Evolutionary conservation across 2,797 vertebrate genomes (phyloP).

Genomic region (Peromyscus nudipes): DNA sequence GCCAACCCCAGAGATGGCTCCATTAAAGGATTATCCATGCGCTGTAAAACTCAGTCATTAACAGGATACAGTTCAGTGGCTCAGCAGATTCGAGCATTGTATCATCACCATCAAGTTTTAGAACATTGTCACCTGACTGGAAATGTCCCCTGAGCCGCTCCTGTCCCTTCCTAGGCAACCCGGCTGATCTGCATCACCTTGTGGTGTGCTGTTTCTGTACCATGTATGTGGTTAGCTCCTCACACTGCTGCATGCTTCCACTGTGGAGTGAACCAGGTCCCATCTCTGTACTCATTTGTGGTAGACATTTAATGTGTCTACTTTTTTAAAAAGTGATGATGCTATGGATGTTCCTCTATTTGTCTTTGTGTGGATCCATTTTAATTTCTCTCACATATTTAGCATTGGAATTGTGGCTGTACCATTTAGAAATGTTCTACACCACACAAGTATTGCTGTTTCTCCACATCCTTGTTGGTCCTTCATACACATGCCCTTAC

Average conservation of each 20-base stretch:
- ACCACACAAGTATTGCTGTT: not conserved
- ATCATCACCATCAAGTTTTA: not conserved
- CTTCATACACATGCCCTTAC: not conserved
- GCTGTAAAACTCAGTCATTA: not conserved
- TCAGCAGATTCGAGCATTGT: not conserved
- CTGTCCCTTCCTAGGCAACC: not conserved
- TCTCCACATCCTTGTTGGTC: not conserved
- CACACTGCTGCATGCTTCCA: not conserved
- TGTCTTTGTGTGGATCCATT: not conserved
- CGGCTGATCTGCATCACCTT: not conserved
- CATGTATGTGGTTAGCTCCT: not conserved
- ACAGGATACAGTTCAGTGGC: not conserved
- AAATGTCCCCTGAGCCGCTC: not conserved
- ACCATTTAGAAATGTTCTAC: not conserved
- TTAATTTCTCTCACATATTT: constrained; percentile 5
- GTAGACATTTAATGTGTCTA: not conserved
- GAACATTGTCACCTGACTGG: not conserved
- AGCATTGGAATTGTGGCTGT: not conserved
- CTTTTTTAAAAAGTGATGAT: not conserved
- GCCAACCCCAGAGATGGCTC: not conserved
- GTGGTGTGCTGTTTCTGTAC: not conserved
- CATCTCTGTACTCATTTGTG: not conserved
- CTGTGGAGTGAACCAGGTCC: not conserved
- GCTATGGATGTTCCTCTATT: not conserved
- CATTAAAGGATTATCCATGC: not conserved